phyloP scores from a whole-genome alignment of 2,888 invertebrate species.

The Mylabris sibirica region DNA sequence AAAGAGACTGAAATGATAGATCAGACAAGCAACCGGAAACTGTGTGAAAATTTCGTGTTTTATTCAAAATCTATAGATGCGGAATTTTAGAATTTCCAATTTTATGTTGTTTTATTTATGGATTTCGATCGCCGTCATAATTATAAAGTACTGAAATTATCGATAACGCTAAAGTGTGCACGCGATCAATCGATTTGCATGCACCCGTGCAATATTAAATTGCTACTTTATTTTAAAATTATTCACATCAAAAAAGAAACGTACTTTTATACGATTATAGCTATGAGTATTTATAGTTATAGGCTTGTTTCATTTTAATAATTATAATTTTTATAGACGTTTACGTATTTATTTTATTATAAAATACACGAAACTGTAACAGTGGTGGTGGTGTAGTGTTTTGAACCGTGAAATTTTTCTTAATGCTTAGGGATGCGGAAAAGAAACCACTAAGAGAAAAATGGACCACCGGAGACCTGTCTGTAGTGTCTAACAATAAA shows the following conservation, averaged over 20 bases:
- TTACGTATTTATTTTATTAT: not conserved
- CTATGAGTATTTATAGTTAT: slow-evolving; percentile 9
- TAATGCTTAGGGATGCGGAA: slow-evolving; percentile 35
- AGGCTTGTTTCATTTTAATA: not conserved
- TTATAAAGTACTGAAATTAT: slow-evolving; percentile 19
- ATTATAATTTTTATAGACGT: not conserved
- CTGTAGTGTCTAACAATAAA: slow-evolving; percentile 16
- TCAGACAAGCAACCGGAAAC: not conserved
- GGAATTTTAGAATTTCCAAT: too few species aligned
- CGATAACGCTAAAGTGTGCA: slow-evolving; percentile 17
- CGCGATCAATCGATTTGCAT: slow-evolving; percentile 26
- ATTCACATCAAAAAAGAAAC: slow-evolving; percentile 8
- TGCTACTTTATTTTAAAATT: slow-evolving; percentile 45
- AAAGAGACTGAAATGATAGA: slow-evolving; percentile 9
- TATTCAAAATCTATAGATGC: too few species aligned
- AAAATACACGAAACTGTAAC: not conserved
- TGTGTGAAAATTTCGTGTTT: not conserved
- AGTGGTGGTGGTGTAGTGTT: slow-evolving; percentile 2
- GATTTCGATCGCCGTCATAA: slow-evolving; percentile 12
- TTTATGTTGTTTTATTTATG: not conserved
- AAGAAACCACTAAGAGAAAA: slow-evolving; percentile 22
- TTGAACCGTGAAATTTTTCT: slow-evolving; percentile 31
- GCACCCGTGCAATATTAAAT: slow-evolving; percentile 50
- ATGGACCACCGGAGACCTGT: slow-evolving; percentile 18
- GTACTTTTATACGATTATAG: slow-evolving; percentile 8